Evolutionary conservation across 2,797 vertebrate genomes (phyloP), one percentile per base, ranked within the genome.

Genomic region (Mus spretus): DNA sequence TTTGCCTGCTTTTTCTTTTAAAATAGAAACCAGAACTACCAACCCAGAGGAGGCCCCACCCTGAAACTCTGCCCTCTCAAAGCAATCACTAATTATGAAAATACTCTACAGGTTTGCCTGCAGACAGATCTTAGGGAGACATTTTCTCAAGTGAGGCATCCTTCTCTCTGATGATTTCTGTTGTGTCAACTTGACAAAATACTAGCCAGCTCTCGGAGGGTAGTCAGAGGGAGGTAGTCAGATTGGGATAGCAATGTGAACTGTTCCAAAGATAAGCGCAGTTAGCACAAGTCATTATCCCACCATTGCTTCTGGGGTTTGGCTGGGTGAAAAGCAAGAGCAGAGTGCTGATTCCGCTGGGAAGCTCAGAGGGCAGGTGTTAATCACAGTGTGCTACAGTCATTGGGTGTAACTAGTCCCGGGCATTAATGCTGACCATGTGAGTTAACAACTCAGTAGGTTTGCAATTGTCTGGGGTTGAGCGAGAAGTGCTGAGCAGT

Each of bases 401-500:
- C 89, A 24, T 90, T 95, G 84, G 65, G 77, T 86, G 4, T 77
- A 96, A 89, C 91, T 91, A 78, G 95, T 92, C 90, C 82, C 80
- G 3, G 55, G 79, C 93, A 53, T 80, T 88, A 91, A 61, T 92
- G 97, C 96, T 97, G 96, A 97, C 95, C 96, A 10, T 44, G 95
- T 93, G 96, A 94, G 96, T 97, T 96, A 96, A 95, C 95, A 95
- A 95, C 95, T 96, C 89, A 63, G 95, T 93, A 92, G 95, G 94
- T 94, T 96, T 79, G 86, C 37, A 4, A 83, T 97, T 70, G 93
- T 93, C 96, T 50, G 44, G 96, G 91, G 61, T 75, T 95, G 83
- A 85, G 94, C 55, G 86, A 96, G 97, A 97, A 97, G 91, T 96
- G 96, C 97, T 97, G 97, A 97, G 97, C 96, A 92, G 97, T 98